phyloP scores from a whole-genome alignment of 2,888 invertebrate genomes.

The Pseudeuparius sepicola region DNA sequence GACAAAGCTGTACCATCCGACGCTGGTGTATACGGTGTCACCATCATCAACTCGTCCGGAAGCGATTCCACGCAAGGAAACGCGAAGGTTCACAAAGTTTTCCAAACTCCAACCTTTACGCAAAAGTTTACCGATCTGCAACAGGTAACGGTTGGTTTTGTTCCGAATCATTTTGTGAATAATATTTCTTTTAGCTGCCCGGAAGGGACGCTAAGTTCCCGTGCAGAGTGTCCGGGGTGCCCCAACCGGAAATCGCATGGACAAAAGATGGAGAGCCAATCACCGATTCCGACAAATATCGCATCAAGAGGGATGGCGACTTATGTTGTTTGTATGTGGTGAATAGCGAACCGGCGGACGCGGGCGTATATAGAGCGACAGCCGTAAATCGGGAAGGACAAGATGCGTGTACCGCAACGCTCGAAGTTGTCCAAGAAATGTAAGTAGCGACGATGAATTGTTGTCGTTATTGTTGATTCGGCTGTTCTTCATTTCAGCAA shows the following conservation, averaged over 20 bases:
- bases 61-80: constrained; percentile 59
- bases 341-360: constrained; percentile 56
- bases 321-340: constrained; percentile 64
- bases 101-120: constrained; percentile 68
- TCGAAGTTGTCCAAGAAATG: constrained; percentile 77
- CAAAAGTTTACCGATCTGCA: constrained; percentile 62
- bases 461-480: too few species aligned
- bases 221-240: constrained; percentile 70
- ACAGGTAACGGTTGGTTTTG: too few species aligned
- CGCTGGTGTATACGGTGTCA: constrained; percentile 70
- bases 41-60: constrained; percentile 66
- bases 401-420: constrained; percentile 60
- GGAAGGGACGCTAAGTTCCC: constrained; percentile 74
- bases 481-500: constrained; percentile 43
- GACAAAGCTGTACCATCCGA: constrained; percentile 59
- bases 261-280: constrained; percentile 72
- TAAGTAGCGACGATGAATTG: constrained; percentile 44
- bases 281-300: constrained; percentile 59
- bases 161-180: too few species aligned
- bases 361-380: constrained; percentile 65
- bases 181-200: constrained; percentile 47
- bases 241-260: constrained; percentile 80
- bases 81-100: constrained; percentile 68
- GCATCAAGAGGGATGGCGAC: constrained; percentile 69
- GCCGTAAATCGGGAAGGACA: constrained; percentile 75